These are phyloP conservation scores for Rhabditoides inermis DNA, from an alignment of 2,888 invertebrate genomes.

Conservation along the genomic window DNA sequence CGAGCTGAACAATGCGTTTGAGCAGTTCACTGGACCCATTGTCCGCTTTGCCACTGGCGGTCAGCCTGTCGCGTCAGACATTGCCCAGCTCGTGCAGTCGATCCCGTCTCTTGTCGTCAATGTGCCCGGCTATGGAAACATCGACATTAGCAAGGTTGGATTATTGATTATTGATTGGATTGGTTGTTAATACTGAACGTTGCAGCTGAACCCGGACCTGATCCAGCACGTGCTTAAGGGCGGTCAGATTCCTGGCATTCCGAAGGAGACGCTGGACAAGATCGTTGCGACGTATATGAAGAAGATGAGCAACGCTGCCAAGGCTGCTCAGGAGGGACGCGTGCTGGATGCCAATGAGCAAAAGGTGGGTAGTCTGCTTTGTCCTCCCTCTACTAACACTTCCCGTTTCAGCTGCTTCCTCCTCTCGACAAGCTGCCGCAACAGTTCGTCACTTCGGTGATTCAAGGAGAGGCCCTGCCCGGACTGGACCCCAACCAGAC, in stretches of 20 bases:
- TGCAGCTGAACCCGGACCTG: constrained; percentile 40
- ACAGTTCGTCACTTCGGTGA: constrained; percentile 27
- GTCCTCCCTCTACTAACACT: neutral
- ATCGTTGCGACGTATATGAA: constrained; percentile 40
- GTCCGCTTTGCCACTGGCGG: constrained; percentile 40
- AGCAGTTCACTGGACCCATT: constrained; percentile 37
- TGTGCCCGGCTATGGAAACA: constrained; percentile 42
- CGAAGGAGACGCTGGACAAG: constrained; percentile 40
- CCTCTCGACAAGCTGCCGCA: constrained; percentile 36
- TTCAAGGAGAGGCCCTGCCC: constrained; percentile 32
- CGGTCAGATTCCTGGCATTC: constrained; percentile 47
- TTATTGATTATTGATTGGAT: neutral
- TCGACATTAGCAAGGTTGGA: neutral
- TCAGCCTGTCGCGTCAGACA: constrained; percentile 33
- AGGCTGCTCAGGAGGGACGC: constrained; percentile 26
- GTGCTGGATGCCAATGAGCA: constrained; percentile 12
- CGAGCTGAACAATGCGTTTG: neutral
- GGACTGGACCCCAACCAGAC: constrained; percentile 33
- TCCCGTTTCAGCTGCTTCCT: constrained; percentile 16
- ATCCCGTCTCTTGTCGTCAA: constrained; percentile 47
- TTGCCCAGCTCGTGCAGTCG: constrained; percentile 36
- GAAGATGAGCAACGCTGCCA: constrained; percentile 39
- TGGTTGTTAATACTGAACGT: neutral
- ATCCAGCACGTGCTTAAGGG: constrained; percentile 47
- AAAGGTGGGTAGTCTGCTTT: constrained; percentile 8